Base-by-base conservation (phyloP, 2,888 invertebrate species). In the Hirtodrosophila duncani region DNA sequence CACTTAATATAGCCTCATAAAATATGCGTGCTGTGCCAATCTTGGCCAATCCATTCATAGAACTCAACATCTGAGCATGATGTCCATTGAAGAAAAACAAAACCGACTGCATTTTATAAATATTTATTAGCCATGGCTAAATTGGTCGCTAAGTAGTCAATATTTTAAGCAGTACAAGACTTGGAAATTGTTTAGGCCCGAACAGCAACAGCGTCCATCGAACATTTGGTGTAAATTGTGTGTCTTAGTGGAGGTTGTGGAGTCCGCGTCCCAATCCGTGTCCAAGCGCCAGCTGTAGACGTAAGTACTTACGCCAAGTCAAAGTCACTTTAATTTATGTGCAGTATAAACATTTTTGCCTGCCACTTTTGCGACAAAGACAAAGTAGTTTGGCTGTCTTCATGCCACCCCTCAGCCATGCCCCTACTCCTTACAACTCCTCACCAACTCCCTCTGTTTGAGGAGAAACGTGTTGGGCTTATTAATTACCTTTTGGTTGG, bases 331-430 rank as follows among this genome's bases (percentile, higher is more conserved):
- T 80, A 75, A 75, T 75, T 75, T 75, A 75, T 75, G 74, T 80
- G 77, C 80, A 56, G 55, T 55, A 63, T 67, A 79, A 67, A 79
- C n/a, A n/a, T n/a, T 75, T 70, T 70, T 70, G 79, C 70, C 71
- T 74, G 75, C 78, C 72, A 77, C 72, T 70, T 72, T 39, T 29
- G 70, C 70, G 71, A 72, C 71, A 74, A 72, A 78, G 71, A 72
- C 75, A 69, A 67, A 72, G 75, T 72, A 74, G 74, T 53, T 58
- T 45, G 31, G 55, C 31, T 26, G 37, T 8, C 14, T 24, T 30
- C 17, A 31, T 16, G 30, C 41, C 21, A 11, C 10, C 38, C 27
- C 18, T 4, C 31, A 24, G 37, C 8, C 14, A 24, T 30, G 20
- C 36, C 14, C 34, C 41, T 20, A 11, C 10, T 42, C 27, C 18